Percentiles rank a stretch among this genome's conserved stretches.
phyloP scores from a whole-genome alignment of 2,797 vertebrate genomes.

The Choloepus didactylus region DNA sequence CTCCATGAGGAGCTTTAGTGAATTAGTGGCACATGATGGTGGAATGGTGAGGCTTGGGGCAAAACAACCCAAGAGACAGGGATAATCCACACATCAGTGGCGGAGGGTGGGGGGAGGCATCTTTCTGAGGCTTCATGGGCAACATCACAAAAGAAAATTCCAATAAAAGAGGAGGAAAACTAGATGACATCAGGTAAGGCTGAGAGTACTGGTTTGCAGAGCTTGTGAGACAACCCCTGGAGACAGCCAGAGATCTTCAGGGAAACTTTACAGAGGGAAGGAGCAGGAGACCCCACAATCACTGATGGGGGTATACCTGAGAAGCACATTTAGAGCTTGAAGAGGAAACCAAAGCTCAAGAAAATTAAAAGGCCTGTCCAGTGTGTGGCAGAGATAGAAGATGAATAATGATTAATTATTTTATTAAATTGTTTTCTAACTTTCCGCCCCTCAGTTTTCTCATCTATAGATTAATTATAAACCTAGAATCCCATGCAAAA shows the following conservation, averaged over 20 bases:
- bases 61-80: neutral
- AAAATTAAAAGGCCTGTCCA: neutral
- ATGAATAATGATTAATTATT: neutral
- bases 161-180: neutral
- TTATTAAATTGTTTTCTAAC: neutral
- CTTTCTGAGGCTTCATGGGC: neutral
- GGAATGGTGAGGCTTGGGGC: neutral
- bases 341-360: neutral
- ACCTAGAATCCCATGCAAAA: neutral
- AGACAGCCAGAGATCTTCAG: neutral
- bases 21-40: neutral
- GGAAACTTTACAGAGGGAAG: neutral
- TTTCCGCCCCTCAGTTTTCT: neutral
- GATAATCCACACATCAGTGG: neutral
- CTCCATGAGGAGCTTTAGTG: neutral
- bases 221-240: neutral
- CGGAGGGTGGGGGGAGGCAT: rapidly evolving
- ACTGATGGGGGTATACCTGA: neutral
- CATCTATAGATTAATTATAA: neutral
- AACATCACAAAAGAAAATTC: neutral
- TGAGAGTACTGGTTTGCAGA: too few species aligned
- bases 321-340: neutral
- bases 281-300: neutral
- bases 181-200: neutral
- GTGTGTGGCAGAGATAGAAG: neutral